A percentile compares a stretch with the other conserved stretches of the same genome.
Conservation (phyloP, 2,888 invertebrate genomes). For the Dusona sp. region DNA sequence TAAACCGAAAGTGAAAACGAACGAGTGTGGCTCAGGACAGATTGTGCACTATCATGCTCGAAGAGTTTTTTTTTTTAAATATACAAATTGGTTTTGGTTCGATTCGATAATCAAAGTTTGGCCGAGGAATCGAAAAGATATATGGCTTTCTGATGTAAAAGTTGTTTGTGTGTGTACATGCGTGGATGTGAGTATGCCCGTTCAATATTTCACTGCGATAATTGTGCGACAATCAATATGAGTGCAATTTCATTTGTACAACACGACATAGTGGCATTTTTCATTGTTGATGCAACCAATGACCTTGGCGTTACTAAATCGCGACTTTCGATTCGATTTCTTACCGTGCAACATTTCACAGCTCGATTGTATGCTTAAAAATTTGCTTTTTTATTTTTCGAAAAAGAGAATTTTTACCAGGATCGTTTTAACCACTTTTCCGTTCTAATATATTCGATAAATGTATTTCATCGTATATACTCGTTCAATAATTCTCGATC, state of each 20-base stretch:
- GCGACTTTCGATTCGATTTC: slow-evolving; percentile 40
- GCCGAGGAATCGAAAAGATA: slow-evolving; percentile 1
- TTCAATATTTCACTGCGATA: slow-evolving; percentile 71
- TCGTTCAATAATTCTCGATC: neutral
- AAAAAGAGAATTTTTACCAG: neutral
- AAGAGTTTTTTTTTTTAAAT: neutral
- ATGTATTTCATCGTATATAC: neutral
- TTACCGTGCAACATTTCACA: slow-evolving; percentile 47
- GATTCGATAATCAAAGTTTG: slow-evolving; percentile 15
- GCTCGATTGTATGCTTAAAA: slow-evolving; percentile 24
- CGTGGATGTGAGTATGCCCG: slow-evolving; percentile 5
- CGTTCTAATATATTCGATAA: neutral
- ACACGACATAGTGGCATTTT: slow-evolving; percentile 62
- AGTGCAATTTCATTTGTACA: slow-evolving; percentile 76
- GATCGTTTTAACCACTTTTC: neutral
- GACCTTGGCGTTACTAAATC: slow-evolving; percentile 70
- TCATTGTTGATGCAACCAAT: slow-evolving; percentile 81
- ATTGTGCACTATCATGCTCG: neutral
- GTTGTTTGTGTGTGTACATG: neutral
- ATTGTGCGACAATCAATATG: slow-evolving; percentile 80
- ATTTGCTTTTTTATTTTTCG: slow-evolving; percentile 2
- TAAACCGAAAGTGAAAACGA: neutral
- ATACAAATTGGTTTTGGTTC: slow-evolving; percentile 6
- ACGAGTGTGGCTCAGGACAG: neutral
- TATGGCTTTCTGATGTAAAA: neutral